A percentile compares a stretch with the other conserved stretches of the same genome.
These are phyloP conservation scores for Aspidiotus rigidus DNA, from an alignment of 2,888 invertebrate genomes.

Conservation along the genomic window DNA sequence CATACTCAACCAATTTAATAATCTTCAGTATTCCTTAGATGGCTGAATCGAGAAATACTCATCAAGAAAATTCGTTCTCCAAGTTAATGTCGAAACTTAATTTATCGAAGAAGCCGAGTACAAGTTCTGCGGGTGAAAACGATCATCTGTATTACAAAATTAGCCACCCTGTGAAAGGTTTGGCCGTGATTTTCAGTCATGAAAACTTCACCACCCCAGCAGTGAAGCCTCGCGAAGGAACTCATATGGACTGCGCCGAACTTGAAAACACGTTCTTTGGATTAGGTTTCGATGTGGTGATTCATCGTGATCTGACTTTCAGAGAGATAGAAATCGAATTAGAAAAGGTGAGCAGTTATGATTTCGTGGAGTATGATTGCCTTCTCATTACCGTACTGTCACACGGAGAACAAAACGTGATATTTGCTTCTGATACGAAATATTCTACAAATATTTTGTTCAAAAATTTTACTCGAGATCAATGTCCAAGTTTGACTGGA, in stretches of 20 bases:
- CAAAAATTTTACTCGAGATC: slow-evolving; percentile 68
- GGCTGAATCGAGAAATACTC: too few species aligned
- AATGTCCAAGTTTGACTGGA: slow-evolving; percentile 75
- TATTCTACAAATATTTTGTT: slow-evolving; percentile 68
- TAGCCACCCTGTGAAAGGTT: slow-evolving; percentile 70
- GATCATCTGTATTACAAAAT: slow-evolving; percentile 58
- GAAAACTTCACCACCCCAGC: slow-evolving; percentile 56
- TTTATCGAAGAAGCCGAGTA: too few species aligned
- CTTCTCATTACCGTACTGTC: slow-evolving; percentile 72
- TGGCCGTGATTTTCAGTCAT: slow-evolving; percentile 84
- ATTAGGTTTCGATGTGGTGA: slow-evolving; percentile 53
- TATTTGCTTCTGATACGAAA: slow-evolving; percentile 76
- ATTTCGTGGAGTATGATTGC: slow-evolving; percentile 76
- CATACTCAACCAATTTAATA: too few species aligned
- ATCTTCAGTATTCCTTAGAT: too few species aligned
- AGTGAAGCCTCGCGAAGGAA: slow-evolving; percentile 66
- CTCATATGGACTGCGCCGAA: slow-evolving; percentile 58
- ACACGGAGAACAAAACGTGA: slow-evolving; percentile 79
- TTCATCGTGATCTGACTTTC: slow-evolving; percentile 60
- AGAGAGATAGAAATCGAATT: slow-evolving; percentile 59
- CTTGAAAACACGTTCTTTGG: slow-evolving; percentile 36
- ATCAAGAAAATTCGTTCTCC: too few species aligned
- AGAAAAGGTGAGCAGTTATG: slow-evolving; percentile 46
- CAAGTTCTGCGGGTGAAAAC: slow-evolving; percentile 13
- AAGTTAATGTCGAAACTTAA: too few species aligned